These are phyloP conservation scores for Platysteira castanea DNA, from an alignment of 2,113 vertebrate genomes.

Conservation along the genomic window DNA sequence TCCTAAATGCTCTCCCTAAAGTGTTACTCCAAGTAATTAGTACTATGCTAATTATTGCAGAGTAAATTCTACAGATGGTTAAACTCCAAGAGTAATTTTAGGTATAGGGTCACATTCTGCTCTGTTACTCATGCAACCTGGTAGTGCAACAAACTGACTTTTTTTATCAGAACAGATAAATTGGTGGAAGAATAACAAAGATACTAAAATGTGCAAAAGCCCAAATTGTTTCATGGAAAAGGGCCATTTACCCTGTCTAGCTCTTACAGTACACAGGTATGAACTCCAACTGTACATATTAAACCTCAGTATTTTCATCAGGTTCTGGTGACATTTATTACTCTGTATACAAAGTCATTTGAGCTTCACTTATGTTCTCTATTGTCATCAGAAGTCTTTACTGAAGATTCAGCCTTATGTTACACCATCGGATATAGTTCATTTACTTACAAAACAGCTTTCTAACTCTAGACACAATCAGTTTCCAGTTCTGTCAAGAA, in stretches of 20 bases:
- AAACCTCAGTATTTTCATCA: slow-evolving; percentile 31
- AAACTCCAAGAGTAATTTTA: slow-evolving; percentile 65
- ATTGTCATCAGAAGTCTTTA: slow-evolving; percentile 7
- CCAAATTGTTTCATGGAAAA: slow-evolving; percentile 8
- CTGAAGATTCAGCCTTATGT: slow-evolving; percentile 11
- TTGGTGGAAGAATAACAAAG: slow-evolving; percentile 13
- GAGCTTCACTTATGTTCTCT: slow-evolving; percentile 30
- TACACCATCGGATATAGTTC: background rate
- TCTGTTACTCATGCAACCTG: slow-evolving; percentile 35
- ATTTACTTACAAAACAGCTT: background rate
- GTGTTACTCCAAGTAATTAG: slow-evolving; percentile 61
- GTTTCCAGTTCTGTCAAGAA: background rate
- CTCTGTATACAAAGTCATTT: slow-evolving; percentile 18
- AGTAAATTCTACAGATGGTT: slow-evolving; percentile 66
- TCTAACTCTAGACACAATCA: background rate
- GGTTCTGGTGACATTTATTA: slow-evolving; percentile 36
- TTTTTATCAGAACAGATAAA: background rate
- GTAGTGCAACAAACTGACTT: slow-evolving; percentile 18
- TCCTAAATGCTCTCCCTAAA: slow-evolving; percentile 60
- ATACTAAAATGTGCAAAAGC: slow-evolving; percentile 2
- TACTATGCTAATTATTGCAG: slow-evolving; percentile 62
- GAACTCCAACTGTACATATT: slow-evolving; percentile 17
- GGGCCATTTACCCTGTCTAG: slow-evolving; percentile 1
- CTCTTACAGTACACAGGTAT: slow-evolving; percentile 39
- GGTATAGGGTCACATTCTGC: slow-evolving; percentile 47